Conservation (phyloP, 2,888 invertebrate genomes). For the Dynastes grantii region DNA sequence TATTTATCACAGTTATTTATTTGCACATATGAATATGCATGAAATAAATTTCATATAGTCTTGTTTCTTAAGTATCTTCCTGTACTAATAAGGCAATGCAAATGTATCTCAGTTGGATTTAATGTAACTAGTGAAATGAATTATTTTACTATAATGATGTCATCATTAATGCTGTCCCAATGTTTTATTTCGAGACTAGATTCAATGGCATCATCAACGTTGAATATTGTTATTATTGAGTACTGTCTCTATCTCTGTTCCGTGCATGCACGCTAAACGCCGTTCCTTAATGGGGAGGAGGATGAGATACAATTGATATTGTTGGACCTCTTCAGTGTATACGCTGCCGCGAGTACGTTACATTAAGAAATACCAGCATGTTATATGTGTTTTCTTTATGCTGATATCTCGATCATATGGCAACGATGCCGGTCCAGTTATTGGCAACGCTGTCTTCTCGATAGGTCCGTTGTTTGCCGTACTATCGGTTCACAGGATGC, state of each 20-base stretch:
- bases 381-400: conserved; percentile 50
- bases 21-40: background rate
- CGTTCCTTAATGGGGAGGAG: conserved; percentile 26
- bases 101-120: conserved; percentile 28
- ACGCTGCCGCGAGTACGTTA: conserved; percentile 38
- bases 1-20: too few relatives aligned
- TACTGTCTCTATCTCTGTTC: conserved; percentile 21
- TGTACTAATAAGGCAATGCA: conserved; percentile 24
- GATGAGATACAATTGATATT: conserved; percentile 42
- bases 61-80: conserved; percentile 9
- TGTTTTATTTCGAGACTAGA: conserved; percentile 42
- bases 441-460: conserved; percentile 50
- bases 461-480: conserved; percentile 52
- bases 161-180: conserved; percentile 40
- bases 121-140: conserved; percentile 29
- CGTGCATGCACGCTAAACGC: background rate
- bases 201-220: conserved; percentile 39
- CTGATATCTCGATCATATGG: conserved; percentile 45
- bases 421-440: conserved; percentile 48
- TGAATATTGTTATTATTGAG: conserved; percentile 46
- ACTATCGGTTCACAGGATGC: conserved; percentile 67
- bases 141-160: conserved; percentile 38
- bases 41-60: background rate
- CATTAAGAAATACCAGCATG: conserved; percentile 49
- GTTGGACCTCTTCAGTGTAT: conserved; percentile 28